These are phyloP conservation scores for Turritopsis dohrnii DNA, from an alignment of 30 jellyfish, hydroid and myxozoan species.

Conservation along the genomic window DNA sequence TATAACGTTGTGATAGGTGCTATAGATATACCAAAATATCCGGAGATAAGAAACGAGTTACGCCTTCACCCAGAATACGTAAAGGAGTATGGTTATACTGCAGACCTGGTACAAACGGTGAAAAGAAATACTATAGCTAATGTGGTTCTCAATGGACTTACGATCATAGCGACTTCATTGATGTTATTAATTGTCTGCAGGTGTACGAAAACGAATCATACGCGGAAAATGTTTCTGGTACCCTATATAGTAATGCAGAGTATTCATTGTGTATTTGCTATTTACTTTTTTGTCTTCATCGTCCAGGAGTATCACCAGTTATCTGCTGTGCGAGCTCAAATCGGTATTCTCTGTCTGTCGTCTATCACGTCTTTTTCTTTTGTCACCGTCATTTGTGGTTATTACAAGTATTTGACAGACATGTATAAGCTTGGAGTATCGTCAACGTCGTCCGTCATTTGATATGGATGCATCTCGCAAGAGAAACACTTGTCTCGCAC, in stretches of 20 bases:
- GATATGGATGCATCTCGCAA: background rate
- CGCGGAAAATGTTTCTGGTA: background rate
- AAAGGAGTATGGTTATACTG: background rate
- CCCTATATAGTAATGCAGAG: background rate
- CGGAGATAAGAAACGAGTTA: background rate
- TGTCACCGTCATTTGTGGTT: background rate
- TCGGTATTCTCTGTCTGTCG: background rate
- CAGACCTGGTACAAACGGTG: background rate
- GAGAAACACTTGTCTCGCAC: background rate
- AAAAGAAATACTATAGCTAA: background rate
- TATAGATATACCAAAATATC: background rate
- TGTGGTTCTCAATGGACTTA: background rate
- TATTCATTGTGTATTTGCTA: background rate
- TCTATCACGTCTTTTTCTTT: background rate
- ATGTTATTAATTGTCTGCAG: background rate
- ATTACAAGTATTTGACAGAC: background rate
- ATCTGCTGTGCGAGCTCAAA: background rate
- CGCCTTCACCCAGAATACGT: background rate
- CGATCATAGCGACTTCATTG: background rate
- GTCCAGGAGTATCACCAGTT: background rate
- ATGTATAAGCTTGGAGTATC: background rate
- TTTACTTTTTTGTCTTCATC: background rate
- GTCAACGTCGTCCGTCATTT: background rate
- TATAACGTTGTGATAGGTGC: background rate
- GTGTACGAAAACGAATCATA: background rate